Evolutionary conservation across 2,888 invertebrate species (phyloP).

Genomic region (Drosophila setosimentum): DNA sequence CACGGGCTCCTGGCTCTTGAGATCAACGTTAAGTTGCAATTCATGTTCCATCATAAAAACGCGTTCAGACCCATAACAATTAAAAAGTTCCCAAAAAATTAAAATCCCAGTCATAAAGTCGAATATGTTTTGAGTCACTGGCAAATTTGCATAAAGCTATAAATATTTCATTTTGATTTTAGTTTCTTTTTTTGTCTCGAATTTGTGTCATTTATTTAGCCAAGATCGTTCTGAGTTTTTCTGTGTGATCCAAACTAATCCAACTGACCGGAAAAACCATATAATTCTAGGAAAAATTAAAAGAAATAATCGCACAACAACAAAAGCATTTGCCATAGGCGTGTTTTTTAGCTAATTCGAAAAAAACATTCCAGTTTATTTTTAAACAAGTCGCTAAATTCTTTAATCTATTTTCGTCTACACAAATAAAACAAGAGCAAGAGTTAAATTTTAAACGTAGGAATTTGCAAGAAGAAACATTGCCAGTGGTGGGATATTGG

Average conservation of each 20-base stretch:
- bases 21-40: constrained; percentile 73
- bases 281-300: constrained; percentile 39
- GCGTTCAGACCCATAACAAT: constrained; percentile 74
- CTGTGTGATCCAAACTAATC: constrained; percentile 21
- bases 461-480: constrained; percentile 47
- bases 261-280: constrained; percentile 60
- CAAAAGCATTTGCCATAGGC: constrained; percentile 57
- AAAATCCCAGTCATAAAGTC: constrained; percentile 52
- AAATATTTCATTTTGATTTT: background rate
- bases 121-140: constrained; percentile 5
- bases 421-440: constrained; percentile 35
- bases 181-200: background rate
- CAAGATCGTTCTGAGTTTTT: background rate
- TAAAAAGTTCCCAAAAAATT: constrained; percentile 36
- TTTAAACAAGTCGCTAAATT: constrained; percentile 78
- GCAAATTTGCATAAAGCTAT: constrained; percentile 11
- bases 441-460: constrained; percentile 35
- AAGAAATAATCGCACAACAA: constrained; percentile 36
- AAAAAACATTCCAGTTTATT: constrained; percentile 80
- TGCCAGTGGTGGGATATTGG: background rate
- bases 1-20: constrained; percentile 41
- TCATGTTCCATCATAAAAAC: constrained; percentile 77
- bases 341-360: constrained; percentile 70
- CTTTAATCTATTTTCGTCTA: constrained; percentile 71
- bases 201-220: constrained; percentile 3